Percentiles rank a stretch among this genome's conserved stretches.
These are phyloP conservation scores for Anabacerthia variegaticeps DNA, from an alignment of 2,797 vertebrate species.

Conservation along the genomic window DNA sequence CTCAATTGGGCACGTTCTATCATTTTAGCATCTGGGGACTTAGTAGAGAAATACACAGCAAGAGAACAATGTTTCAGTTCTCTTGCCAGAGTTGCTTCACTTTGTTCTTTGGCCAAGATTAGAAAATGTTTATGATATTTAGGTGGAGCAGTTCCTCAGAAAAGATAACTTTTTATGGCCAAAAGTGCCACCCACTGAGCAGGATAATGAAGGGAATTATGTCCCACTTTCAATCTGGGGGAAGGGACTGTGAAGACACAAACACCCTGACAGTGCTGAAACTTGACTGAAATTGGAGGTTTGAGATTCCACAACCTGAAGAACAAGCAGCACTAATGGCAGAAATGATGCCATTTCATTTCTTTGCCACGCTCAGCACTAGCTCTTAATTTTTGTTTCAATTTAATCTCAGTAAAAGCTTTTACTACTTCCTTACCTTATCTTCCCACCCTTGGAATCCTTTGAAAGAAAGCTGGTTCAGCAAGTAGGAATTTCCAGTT, in stretches of 20 bases:
- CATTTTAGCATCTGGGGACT: constrained; percentile 64
- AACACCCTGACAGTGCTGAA: background rate
- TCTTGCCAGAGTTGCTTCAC: constrained; percentile 60
- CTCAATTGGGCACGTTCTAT: background rate
- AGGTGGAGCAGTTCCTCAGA: constrained; percentile 64
- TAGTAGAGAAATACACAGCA: constrained; percentile 31
- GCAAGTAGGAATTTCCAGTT: background rate
- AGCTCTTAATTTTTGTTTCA: background rate
- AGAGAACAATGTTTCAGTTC: constrained; percentile 67
- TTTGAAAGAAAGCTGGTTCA: constrained; percentile 6
- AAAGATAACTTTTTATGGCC: constrained; percentile 31
- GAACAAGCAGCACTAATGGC: background rate
- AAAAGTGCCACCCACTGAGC: constrained; percentile 64
- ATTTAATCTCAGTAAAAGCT: constrained; percentile 32
- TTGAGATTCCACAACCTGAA: background rate
- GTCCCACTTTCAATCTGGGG: background rate
- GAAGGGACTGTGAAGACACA: background rate
- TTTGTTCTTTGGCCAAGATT: constrained; percentile 67
- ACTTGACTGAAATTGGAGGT: background rate
- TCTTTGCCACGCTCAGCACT: background rate
- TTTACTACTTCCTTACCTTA: background rate
- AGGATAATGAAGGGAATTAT: constrained; percentile 56
- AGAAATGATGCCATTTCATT: background rate
- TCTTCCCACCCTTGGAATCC: background rate
- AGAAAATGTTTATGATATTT: constrained; percentile 60